A percentile compares a stretch with the other conserved stretches of the same genome.
Conservation (phyloP, 2,113 vertebrate genomes). For the Crocuta crocuta region DNA sequence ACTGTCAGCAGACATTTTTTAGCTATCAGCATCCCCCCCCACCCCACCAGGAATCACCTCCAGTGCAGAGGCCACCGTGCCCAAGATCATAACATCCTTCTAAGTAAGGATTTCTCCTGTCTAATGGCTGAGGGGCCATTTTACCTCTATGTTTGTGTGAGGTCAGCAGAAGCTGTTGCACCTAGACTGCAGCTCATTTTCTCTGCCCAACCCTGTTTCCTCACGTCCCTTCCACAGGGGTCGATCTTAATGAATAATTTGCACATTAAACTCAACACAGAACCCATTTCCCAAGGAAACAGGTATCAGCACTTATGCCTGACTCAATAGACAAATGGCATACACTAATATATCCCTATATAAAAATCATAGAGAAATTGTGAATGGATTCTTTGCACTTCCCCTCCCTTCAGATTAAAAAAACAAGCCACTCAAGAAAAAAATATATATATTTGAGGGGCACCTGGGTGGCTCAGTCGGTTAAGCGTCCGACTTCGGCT, state of each 20-base stretch:
- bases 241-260: not conserved
- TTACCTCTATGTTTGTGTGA: not conserved
- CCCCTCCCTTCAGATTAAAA: not conserved
- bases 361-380: not conserved
- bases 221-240: not conserved
- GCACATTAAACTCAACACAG: not conserved
- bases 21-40: not conserved
- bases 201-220: not conserved
- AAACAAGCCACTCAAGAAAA: not conserved
- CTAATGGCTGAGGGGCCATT: not conserved
- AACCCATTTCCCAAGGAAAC: not conserved
- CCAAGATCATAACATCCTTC: not conserved
- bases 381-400: not conserved
- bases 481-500: too few species aligned
- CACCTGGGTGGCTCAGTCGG: too few species aligned
- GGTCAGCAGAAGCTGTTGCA: not conserved
- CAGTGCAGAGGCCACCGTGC: not conserved
- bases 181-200: not conserved
- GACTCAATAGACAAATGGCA: not conserved
- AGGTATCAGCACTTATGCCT: not conserved
- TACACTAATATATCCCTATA: not conserved
- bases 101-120: not conserved
- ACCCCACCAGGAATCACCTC: not conserved
- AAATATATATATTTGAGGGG: too few species aligned
- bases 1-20: not conserved